These are phyloP conservation scores for Tauraco erythrolophus DNA, from an alignment of 2,113 vertebrate species.

Conservation along the genomic window DNA sequence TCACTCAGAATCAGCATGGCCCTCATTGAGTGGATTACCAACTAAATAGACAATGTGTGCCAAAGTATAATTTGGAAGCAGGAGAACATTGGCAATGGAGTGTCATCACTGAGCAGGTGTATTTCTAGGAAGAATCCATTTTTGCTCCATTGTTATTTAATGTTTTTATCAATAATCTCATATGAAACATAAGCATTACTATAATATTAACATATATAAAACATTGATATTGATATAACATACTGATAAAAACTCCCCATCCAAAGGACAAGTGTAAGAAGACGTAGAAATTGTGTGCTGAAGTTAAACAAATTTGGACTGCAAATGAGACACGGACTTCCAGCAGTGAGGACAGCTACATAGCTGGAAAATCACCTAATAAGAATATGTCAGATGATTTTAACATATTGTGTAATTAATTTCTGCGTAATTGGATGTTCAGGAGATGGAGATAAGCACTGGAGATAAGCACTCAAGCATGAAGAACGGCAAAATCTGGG, in stretches of 20 bases:
- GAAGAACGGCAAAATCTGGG: neutral
- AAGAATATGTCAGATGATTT: neutral
- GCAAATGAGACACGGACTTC: neutral
- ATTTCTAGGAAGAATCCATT: neutral
- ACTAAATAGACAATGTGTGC: neutral
- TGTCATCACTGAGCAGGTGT: neutral
- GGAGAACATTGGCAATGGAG: neutral
- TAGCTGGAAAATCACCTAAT: neutral
- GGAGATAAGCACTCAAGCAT: neutral
- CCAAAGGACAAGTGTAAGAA: neutral
- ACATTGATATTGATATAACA: neutral
- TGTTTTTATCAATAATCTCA: neutral
- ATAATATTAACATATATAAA: neutral
- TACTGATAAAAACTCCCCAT: neutral
- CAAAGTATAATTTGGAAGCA: neutral
- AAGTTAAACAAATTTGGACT: neutral
- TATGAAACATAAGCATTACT: neutral
- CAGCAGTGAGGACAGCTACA: neutral
- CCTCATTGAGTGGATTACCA: neutral
- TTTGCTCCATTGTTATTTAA: neutral
- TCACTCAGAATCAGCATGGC: neutral
- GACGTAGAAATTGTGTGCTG: neutral
- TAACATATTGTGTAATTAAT: neutral
- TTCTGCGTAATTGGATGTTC: accelerated
- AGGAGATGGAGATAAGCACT: neutral